Conservation (phyloP, 1,140 invertebrate genomes). For the Episyrphus balteatus region DNA sequence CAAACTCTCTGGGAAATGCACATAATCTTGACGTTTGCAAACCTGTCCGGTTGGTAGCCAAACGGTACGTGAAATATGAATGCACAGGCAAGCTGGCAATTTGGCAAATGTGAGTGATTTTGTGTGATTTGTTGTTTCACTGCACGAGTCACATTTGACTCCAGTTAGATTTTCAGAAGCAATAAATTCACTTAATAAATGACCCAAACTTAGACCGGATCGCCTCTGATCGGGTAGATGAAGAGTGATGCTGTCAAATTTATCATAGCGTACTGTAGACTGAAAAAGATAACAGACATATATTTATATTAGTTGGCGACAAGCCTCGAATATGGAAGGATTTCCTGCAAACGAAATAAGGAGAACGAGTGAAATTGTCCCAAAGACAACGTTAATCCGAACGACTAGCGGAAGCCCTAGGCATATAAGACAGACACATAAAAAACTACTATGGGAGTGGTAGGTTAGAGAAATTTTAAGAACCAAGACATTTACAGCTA, state of each 20-base stretch:
- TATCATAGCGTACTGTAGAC: conserved; percentile 77
- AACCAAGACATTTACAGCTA: too few species aligned
- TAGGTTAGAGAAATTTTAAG: too few species aligned
- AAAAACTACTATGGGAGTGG: too few species aligned
- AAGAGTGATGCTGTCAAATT: conserved; percentile 78
- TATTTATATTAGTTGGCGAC: too few species aligned
- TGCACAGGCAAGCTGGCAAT: conserved; percentile 40
- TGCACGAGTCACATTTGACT: conserved; percentile 73
- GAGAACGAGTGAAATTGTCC: too few species aligned
- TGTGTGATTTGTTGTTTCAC: conserved; percentile 48
- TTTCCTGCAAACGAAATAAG: too few species aligned
- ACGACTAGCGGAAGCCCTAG: too few species aligned
- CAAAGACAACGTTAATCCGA: too few species aligned
- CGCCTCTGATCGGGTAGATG: conserved; percentile 48
- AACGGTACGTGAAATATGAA: conserved; percentile 77
- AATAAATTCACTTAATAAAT: conserved; percentile 69
- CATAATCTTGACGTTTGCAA: conserved; percentile 73
- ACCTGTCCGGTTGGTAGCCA: conserved; percentile 64
- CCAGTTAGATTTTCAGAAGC: conserved; percentile 71
- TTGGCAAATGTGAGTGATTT: conserved; percentile 82
- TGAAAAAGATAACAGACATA: conserved; percentile 31
- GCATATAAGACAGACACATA: too few species aligned
- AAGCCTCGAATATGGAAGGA: too few species aligned
- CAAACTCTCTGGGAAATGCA: conserved; percentile 75
- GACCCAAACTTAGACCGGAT: conserved; percentile 36